Conservation (phyloP, 2,113 vertebrate genomes). For the Eulemur rufifrons region DNA sequence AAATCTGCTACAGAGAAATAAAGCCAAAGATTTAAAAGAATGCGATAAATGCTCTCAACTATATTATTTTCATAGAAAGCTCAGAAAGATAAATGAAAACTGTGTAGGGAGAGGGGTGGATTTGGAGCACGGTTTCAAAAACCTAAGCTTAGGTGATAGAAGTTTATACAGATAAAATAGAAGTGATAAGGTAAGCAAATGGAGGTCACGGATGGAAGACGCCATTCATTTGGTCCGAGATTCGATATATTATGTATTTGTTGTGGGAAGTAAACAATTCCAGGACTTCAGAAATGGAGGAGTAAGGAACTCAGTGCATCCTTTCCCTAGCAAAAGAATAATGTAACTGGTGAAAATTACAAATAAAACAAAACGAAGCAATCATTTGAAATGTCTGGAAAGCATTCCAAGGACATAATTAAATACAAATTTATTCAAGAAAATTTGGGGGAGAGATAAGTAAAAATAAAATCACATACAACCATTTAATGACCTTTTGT, state of each 20-base stretch:
- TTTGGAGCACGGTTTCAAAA: background rate
- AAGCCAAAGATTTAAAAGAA: background rate
- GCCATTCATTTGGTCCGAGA: too few species aligned
- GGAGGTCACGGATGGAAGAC: background rate
- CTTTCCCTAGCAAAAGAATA: background rate
- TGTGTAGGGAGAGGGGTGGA: background rate
- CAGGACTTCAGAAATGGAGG: background rate
- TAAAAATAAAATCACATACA: background rate
- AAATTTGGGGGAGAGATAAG: background rate
- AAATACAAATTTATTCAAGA: background rate
- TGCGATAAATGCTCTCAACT: background rate
- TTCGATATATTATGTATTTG: background rate
- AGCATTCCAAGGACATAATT: background rate
- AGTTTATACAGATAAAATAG: background rate
- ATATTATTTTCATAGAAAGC: slow-evolving; percentile 10
- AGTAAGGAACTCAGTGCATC: background rate
- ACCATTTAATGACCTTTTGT: background rate
- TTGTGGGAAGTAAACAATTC: background rate
- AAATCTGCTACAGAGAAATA: background rate
- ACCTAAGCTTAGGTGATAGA: background rate
- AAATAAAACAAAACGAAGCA: background rate
- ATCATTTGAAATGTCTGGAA: background rate
- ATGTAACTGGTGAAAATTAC: background rate
- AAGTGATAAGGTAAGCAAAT: background rate
- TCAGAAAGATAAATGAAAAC: slow-evolving; percentile 25